phyloP scores from a whole-genome alignment of 1,140 invertebrate species.

The Neotoxoptera formosana region DNA sequence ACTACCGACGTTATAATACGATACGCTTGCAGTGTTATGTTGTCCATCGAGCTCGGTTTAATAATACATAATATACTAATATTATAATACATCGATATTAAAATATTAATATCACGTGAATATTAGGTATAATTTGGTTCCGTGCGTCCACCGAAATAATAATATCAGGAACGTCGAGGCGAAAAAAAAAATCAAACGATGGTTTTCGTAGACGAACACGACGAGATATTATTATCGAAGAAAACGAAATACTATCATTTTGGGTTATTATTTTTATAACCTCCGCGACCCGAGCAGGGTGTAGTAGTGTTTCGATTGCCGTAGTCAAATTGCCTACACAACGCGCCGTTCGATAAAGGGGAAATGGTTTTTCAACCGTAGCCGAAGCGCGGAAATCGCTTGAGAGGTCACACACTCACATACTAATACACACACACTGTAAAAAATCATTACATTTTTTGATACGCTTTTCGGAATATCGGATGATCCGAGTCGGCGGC shows the following conservation, averaged over 20 bases:
- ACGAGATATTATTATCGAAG: neutral
- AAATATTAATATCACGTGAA: neutral
- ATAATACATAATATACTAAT: neutral
- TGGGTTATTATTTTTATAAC: neutral
- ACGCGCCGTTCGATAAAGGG: neutral
- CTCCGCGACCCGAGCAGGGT: neutral
- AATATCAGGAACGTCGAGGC: neutral
- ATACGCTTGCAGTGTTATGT: neutral
- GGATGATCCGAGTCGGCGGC: neutral
- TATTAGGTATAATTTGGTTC: neutral
- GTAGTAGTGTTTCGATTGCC: neutral
- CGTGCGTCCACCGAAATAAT: neutral
- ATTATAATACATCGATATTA: neutral
- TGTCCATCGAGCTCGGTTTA: neutral
- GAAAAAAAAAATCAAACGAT: neutral
- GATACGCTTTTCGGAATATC: neutral
- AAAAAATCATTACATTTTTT: neutral
- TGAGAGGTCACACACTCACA: neutral
- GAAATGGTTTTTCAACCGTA: neutral
- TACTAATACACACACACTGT: neutral
- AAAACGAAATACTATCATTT: neutral
- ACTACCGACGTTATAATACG: neutral
- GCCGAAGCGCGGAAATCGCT: neutral
- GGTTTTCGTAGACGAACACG: neutral
- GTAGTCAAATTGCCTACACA: constrained; percentile 3